Evolutionary conservation across 2,797 vertebrate genomes (phyloP), one percentile per base, ranked within the genome.

Genomic region (Molossus molossus): DNA sequence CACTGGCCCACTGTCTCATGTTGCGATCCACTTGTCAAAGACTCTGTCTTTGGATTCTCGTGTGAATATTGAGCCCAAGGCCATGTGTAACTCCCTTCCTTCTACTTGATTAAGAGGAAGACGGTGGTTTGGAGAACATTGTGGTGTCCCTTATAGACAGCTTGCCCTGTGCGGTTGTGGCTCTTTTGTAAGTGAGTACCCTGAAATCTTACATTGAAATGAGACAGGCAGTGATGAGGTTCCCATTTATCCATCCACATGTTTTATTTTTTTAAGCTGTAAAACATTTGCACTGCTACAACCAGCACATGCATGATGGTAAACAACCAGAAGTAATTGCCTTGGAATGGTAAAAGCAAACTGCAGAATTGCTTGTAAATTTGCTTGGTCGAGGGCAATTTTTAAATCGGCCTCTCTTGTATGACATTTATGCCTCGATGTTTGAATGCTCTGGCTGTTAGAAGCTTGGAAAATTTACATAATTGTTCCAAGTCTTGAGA

Each of bases 381-480:
- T 94, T 97, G 85, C 94, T 72, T 96, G 95, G 95, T 0, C 20
- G 90, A 97, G 87, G 96, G 95, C 90, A 92, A 84, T 96, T 96
- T 96, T 97, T 97, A 95, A 96, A 97, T 96, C 96, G 96, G 94
- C 95, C 87, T 92, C 82, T 83, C 96, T 96, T 92, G 85, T 96
- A 50, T 96, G 97, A 96, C 96, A 96, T 97, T 96, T 96, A 94
- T 97, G 96, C 93, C 84, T 95, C 48, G 17, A 53, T 97, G 96
- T 91, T 97, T 95, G 95, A 97, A 67, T 93, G 88, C 73, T 82
- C 72, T 94, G 87, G 81, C 90, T 97, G 93, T 97, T 96, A 96
- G 96, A 82, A 48, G 95, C 91, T 94, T 91, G 77, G 85, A 80
- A 73, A 84, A 88, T 97, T 97, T 98, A 70, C 94, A 96, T 84